Base-by-base conservation (phyloP, 2,888 invertebrate species). In the Athetis lepigone region DNA sequence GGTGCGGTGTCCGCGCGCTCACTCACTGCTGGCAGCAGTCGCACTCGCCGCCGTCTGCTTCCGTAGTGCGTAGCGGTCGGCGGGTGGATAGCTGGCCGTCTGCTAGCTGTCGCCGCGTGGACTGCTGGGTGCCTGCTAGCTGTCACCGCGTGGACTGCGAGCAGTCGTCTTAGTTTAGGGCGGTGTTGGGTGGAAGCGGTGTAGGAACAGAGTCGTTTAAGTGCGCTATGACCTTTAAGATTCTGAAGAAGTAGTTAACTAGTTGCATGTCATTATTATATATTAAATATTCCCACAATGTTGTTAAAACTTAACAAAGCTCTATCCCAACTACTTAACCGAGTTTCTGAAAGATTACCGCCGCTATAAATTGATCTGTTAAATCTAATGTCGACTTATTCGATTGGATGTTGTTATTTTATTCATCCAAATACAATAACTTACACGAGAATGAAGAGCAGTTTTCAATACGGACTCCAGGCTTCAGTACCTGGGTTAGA, bases 201-300 rank as follows among this genome's bases (percentile, higher is more conserved):
- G n/a, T n/a, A n/a, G n/a, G n/a, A n/a, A n/a, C n/a, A n/a, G n/a
- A n/a, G n/a, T n/a, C n/a, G n/a, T n/a, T n/a, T n/a, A n/a, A n/a
- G n/a, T n/a, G n/a, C n/a, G n/a, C n/a, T n/a, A n/a, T n/a, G n/a
- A n/a, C n/a, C n/a, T n/a, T n/a, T 50, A 58, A 37, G 21, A 56
- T 66, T 72, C 51, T 52, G 58, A 58, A 54, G 56, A 59, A 9
- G 50, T 72, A 74, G 74, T 39, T 54, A 23, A 62, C 54, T 74
- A 74, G 62, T 68, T 58, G 52, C 70, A 63, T 74, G 75, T 63
- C 70, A 74, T 63, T 58, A 58, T 57, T 74, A 58, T 63, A 69
- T 62, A 58, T 63, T 58, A 50, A 54, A 67, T 75, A 11, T 73
- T 64, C 65, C 68, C 73, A 74, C 54, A 62, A 40, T 54, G 57